A percentile compares a stretch with the other conserved stretches of the same genome.
These are phyloP conservation scores for Thermophis baileyi DNA, from an alignment of 2,113 vertebrate species.

Conservation along the genomic window DNA sequence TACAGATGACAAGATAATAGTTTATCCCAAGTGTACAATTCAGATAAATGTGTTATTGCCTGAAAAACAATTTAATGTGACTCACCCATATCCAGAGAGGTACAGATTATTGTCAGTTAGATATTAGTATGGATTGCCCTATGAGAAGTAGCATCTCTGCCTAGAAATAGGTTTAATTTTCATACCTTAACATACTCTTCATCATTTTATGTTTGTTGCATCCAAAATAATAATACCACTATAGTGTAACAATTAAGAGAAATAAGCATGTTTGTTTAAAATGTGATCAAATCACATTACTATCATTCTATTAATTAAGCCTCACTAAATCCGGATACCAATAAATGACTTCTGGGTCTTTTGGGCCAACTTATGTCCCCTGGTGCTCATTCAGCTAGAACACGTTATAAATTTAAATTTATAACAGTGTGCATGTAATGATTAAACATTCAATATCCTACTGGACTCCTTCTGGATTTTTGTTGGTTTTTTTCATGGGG, in stretches of 20 bases:
- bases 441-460: background rate
- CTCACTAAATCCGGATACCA: background rate
- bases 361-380: background rate
- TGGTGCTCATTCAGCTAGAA: background rate
- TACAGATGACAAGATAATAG: background rate
- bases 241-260: background rate
- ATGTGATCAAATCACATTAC: background rate
- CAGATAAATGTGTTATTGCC: background rate
- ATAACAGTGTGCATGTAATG: background rate
- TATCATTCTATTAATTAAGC: background rate
- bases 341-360: background rate
- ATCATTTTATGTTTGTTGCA: background rate
- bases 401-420: background rate
- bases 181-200: background rate
- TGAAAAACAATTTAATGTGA: background rate
- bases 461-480: background rate
- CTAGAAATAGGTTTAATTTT: background rate
- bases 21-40: background rate
- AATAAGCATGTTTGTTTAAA: background rate
- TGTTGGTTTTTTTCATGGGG: conserved; percentile 7
- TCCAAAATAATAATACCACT: background rate
- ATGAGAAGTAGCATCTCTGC: background rate
- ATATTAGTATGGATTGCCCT: background rate
- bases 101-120: background rate
- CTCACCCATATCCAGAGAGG: background rate